Conservation (phyloP, 2,888 invertebrate genomes). For the Troides oblongomaculatus region DNA sequence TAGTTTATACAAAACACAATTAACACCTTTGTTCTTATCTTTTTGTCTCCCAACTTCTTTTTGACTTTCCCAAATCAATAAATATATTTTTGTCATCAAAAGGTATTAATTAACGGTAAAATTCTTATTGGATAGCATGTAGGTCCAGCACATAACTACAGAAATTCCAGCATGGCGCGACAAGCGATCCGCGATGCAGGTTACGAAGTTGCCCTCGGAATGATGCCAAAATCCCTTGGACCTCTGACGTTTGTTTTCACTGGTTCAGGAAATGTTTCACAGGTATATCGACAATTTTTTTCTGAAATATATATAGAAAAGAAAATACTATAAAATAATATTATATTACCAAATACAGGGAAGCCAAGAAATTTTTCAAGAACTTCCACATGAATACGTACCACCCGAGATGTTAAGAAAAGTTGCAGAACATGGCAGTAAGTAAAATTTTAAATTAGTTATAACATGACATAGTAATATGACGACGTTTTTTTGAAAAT, state of each 20-base stretch:
- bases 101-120: neutral
- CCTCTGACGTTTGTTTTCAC: slow-evolving; percentile 99
- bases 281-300: slow-evolving; percentile 58
- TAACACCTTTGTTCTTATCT: no score
- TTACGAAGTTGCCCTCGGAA: slow-evolving; percentile 96
- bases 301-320: neutral
- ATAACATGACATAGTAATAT: neutral
- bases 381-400: slow-evolving; percentile 98
- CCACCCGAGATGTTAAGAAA: slow-evolving; percentile 96
- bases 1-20: neutral
- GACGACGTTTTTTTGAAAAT: slow-evolving; percentile 5
- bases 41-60: no score
- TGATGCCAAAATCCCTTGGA: slow-evolving; percentile 99
- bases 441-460: slow-evolving; percentile 46
- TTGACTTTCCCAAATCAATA: no score
- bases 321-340: neutral
- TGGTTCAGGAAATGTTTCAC: slow-evolving; percentile 98
- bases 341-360: slow-evolving; percentile 68
- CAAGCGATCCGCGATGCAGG: slow-evolving; percentile 99
- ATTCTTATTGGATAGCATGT: slow-evolving; percentile 84
- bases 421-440: slow-evolving; percentile 98
- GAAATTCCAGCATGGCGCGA: slow-evolving; percentile 97
- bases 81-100: neutral
- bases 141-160: slow-evolving; percentile 98
- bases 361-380: slow-evolving; percentile 96